Evolutionary conservation across 2,888 invertebrate species (phyloP).

Genomic region (Eupithecia insigniata): DNA sequence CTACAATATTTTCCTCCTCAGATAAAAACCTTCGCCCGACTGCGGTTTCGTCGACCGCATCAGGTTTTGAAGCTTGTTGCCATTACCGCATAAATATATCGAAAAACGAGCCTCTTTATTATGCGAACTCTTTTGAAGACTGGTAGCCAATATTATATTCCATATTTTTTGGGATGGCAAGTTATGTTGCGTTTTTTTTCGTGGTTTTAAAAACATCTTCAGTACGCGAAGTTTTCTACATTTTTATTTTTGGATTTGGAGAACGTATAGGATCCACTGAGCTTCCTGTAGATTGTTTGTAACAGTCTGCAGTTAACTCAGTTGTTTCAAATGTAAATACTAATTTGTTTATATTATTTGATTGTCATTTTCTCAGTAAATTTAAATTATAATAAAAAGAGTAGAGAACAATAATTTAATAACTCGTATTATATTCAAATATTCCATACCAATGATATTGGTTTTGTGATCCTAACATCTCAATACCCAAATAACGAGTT

Average conservation of each 20-base stretch:
- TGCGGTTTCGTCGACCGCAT: conserved; percentile 37
- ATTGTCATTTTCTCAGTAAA: too few species aligned
- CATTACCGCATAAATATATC: conserved; percentile 45
- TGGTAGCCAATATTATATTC: conserved; percentile 43
- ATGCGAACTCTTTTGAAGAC: conserved; percentile 39
- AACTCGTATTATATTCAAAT: conserved; percentile 50
- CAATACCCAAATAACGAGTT: conserved; percentile 84
- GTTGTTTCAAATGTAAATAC: too few species aligned
- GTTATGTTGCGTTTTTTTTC: conserved; percentile 26
- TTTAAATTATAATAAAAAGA: neutral
- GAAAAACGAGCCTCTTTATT: conserved; percentile 35
- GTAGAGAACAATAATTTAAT: neutral
- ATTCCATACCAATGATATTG: conserved; percentile 71
- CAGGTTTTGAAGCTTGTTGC: conserved; percentile 50
- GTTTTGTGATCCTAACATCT: conserved; percentile 74
- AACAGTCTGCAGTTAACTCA: too few species aligned
- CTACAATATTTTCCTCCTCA: neutral
- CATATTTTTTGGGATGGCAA: conserved; percentile 35
- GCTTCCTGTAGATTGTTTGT: too few species aligned
- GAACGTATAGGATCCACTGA: too few species aligned
- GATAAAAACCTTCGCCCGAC: neutral
- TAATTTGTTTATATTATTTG: too few species aligned
- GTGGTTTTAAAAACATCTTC: conserved; percentile 7
- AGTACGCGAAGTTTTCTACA: neutral
- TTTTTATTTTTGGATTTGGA: neutral